Conservation (phyloP, 2,797 vertebrate genomes). For the Psittacula derbiana region DNA sequence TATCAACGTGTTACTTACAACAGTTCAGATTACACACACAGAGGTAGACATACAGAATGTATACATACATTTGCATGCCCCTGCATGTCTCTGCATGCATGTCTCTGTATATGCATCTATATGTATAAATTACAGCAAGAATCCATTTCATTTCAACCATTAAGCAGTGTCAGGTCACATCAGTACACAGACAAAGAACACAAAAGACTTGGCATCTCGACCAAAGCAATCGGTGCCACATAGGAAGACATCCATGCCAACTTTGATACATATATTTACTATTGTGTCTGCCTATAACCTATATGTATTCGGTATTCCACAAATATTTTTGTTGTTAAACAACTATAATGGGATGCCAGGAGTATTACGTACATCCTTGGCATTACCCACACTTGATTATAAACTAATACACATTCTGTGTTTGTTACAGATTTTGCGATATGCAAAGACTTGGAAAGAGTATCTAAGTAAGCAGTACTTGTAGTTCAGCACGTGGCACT, state of each 20-base stretch:
- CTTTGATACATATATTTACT: background rate
- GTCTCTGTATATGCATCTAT: background rate
- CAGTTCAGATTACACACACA: background rate
- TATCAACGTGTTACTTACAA: fast-evolving
- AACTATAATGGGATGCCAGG: background rate
- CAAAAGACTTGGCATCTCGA: background rate
- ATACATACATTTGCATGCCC: background rate
- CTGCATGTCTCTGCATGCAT: background rate
- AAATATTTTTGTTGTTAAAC: background rate
- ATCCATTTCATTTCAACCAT: background rate
- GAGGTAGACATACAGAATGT: background rate
- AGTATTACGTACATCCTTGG: background rate
- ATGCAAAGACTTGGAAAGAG: background rate
- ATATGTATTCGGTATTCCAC: background rate
- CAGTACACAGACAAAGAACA: background rate
- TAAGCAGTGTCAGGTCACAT: background rate
- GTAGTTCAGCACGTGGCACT: background rate
- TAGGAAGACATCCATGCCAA: background rate
- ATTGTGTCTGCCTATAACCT: too few relatives aligned
- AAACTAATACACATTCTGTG: background rate
- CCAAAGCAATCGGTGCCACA: background rate
- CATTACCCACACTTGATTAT: background rate
- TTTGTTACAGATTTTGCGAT: background rate
- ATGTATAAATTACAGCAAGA: background rate
- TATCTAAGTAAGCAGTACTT: background rate